Evolutionary conservation across 2,888 invertebrate species (phyloP).

Genomic region (Tinea pellionella): DNA sequence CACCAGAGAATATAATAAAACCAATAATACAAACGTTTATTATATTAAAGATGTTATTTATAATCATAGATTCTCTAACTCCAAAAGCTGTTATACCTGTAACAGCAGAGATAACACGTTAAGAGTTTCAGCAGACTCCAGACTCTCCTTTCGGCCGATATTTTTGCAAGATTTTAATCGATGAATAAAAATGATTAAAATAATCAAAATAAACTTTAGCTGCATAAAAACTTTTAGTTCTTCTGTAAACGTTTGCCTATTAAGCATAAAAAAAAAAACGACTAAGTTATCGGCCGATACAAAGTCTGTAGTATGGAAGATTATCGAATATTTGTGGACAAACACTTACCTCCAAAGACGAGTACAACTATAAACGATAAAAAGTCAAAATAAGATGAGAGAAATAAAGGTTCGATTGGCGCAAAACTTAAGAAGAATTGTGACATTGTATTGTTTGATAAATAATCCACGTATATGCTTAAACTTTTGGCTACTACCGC

Average conservation of each 20-base stretch:
- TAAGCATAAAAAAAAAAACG: too few relatives aligned
- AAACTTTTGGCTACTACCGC: slow-evolving; percentile 83
- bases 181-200: neutral
- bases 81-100: slow-evolving; percentile 78
- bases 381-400: slow-evolving; percentile 79
- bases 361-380: slow-evolving; percentile 76
- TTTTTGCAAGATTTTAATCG: neutral
- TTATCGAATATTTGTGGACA: too few relatives aligned
- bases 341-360: slow-evolving; percentile 69
- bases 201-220: too few relatives aligned
- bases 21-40: slow-evolving; percentile 79
- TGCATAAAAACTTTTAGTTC: too few relatives aligned
- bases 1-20: slow-evolving; percentile 79
- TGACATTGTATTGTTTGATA: slow-evolving; percentile 73
- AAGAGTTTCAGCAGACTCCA: slow-evolving; percentile 4
- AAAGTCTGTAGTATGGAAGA: too few relatives aligned
- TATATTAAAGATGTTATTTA: slow-evolving; percentile 83
- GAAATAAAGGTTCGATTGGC: slow-evolving; percentile 67
- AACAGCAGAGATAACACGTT: slow-evolving; percentile 23
- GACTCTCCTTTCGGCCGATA: too few relatives aligned
- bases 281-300: too few relatives aligned
- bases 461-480: slow-evolving; percentile 78
- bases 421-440: slow-evolving; percentile 69
- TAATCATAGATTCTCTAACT: slow-evolving; percentile 79
- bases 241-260: too few relatives aligned